Evolutionary conservation across 1,140 invertebrate genomes (phyloP), one percentile per base, ranked within the genome.

Genomic region (Uloborus diversus): DNA sequence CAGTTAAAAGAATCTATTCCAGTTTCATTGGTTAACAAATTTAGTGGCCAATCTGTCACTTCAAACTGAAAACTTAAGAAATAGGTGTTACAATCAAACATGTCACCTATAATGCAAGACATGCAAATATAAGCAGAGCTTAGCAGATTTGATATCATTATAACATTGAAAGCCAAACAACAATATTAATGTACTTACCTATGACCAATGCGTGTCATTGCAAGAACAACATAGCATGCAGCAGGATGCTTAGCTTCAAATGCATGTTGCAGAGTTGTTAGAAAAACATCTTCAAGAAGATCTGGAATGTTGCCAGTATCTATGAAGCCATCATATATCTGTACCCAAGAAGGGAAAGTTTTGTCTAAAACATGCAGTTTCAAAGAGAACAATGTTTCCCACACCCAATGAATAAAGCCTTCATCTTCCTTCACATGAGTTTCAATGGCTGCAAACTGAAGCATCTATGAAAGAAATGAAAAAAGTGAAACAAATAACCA

Each of bases 201-300:
- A 27, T 79, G 53, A 4, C 76, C 76, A 28, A 56, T 33, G 17
- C 51, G 33, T 3, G 76, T 79, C 76, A 79, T 79, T 14, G 62
- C 65, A 20, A 79, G 30, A 17, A 68, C 32, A 17, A 79, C n/a
- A 51, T 79, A 79, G 25, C 64, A 69, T 17, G 51, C 76, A 25
- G 47, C 76, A 30, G 76, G 76, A 27, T 79, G 76, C 25, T 69
- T 79, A 25, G 33, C n/a, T 69, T 79, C 76, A 37, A 47, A 69
- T 14, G 64, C 76, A 13, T 25, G 25, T 23, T 33, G 28, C 20
- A 79, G 20, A 0, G 53, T 27, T 25, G 59, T 64, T 0, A 78
- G 23, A 33, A 42, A 57, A 13, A 57, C 3, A 32, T 69, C 33
- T 17, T 79, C 57, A 69, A 27, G 62, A 23, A 53, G 28, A 51